A percentile compares a stretch with the other conserved stretches of the same genome.
Conservation (phyloP, 2,888 invertebrate genomes). For the Drosophila recens region DNA sequence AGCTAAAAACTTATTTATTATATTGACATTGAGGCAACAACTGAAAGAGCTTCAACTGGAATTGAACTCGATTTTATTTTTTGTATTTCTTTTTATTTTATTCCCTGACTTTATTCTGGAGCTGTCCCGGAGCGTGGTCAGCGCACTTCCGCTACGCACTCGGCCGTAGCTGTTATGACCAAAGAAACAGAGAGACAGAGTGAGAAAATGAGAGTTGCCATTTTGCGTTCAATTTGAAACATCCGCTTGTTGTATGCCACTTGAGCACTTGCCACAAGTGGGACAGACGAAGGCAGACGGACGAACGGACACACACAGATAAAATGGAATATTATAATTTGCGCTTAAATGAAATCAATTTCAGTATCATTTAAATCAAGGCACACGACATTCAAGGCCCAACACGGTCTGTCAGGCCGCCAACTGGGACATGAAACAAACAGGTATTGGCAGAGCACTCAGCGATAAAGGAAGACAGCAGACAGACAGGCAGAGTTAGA, state of each 20-base stretch:
- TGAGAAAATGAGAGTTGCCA: conserved; percentile 42
- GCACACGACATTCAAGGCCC: conserved; percentile 35
- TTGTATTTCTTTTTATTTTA: conserved; percentile 7
- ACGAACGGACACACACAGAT: conserved; percentile 3
- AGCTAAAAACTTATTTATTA: conserved; percentile 78
- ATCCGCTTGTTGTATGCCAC: conserved; percentile 62
- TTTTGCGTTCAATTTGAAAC: conserved; percentile 68
- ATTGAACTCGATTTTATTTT: conserved; percentile 37
- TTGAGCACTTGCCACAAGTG: conserved; percentile 51
- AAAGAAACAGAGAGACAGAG: not conserved
- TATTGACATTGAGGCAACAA: conserved; percentile 70
- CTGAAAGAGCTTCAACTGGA: conserved; percentile 33
- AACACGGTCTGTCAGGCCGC: conserved; percentile 46
- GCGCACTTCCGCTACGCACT: conserved; percentile 65
- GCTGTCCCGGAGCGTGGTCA: conserved; percentile 12
- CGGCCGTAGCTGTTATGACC: conserved; percentile 38
- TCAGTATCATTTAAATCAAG: conserved; percentile 77
- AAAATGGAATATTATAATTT: conserved; percentile 73
- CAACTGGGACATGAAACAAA: conserved; percentile 72
- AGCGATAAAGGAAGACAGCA: conserved; percentile 39
- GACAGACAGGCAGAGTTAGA: conserved; percentile 18
- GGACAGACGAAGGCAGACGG: not conserved
- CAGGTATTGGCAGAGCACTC: conserved; percentile 67
- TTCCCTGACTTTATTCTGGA: not conserved
- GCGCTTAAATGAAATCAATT: conserved; percentile 79